Base-by-base conservation (phyloP, 2,888 invertebrate genomes). In the Cosmopolites sordidus region DNA sequence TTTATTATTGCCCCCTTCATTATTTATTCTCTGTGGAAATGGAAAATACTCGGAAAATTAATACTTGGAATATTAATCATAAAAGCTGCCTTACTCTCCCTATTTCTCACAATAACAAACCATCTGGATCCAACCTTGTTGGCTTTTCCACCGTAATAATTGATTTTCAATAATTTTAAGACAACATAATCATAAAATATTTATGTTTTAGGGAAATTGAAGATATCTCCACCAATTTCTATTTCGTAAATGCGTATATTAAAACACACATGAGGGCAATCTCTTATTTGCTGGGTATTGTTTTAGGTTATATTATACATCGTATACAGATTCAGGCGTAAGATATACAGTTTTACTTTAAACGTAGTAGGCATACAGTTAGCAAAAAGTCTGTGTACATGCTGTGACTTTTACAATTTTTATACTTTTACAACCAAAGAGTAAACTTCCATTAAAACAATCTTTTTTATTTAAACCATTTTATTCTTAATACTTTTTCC, bases 201-300 rank as follows among this genome's bases (percentile, higher is more conserved):
- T 52, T 43, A 50, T 59, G 53, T 78, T 78, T 48, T 71, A 87
- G 86, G 59, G 85, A 86, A 71, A 74, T 85, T 14, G 73, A 76
- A 27, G 86, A 87, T 62, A 76, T 87, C 27, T 77, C 80, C 1
- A 72, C 74, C 1, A 86, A 86, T 64, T 72, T 71, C 46, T 87
- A 83, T 63, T 87, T 85, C 64, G 76, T 76, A 38, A 78, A 76
- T 51, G 80, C 79, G 0, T 87, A 87, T 61, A 82, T 86, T n/a
- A 86, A 84, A 68, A 87, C 87, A 0, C 86, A 87, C 60, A 85
- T 86, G 83, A 79, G 86, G 65, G 83, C 85, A 60, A 79, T 79
- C n/a, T 79, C 83, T 0, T 87, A 87, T 64, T 80, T 82, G 54
- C 77, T 85, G 65, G 87, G 87, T 3, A 68, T 87, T 43, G 61